phyloP scores from a whole-genome alignment of 1,140 invertebrate genomes.

The Apis dorsata region DNA sequence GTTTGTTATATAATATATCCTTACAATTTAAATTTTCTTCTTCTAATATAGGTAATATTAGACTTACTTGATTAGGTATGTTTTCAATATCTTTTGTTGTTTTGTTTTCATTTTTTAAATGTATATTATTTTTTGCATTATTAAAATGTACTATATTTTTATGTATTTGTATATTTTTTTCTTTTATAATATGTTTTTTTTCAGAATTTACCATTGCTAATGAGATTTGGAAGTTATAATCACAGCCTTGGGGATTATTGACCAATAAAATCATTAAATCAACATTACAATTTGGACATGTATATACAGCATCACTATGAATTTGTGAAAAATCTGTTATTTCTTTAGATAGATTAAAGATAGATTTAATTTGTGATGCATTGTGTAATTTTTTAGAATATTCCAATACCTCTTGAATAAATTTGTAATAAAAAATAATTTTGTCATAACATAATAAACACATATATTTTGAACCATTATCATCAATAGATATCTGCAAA shows the following conservation, averaged over 20 bases:
- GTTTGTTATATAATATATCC: not conserved
- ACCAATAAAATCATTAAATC: conserved; percentile 60
- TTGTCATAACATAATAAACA: conserved; percentile 55
- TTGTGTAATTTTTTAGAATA: conserved; percentile 32
- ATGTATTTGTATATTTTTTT: conserved; percentile 21
- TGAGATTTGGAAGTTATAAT: conserved; percentile 56
- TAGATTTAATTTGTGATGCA: conserved; percentile 5
- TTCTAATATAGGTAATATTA: not conserved
- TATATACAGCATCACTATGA: conserved; percentile 49
- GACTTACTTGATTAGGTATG: conserved; percentile 1
- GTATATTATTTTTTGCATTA: conserved; percentile 2
- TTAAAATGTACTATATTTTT: conserved; percentile 14
- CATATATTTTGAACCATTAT: conserved; percentile 53
- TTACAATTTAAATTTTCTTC: conserved; percentile 4
- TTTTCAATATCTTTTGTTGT: conserved; percentile 4
- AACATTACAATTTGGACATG: conserved; percentile 63
- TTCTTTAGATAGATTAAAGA: conserved; percentile 35
- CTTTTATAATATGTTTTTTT: conserved; percentile 16
- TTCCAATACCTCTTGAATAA: conserved; percentile 47
- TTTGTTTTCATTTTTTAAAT: conserved; percentile 3
- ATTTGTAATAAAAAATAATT: conserved; percentile 52
- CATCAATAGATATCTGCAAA: conserved; percentile 59
- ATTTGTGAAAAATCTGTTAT: conserved; percentile 34
- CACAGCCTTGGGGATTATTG: conserved; percentile 35
- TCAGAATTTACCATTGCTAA: conserved; percentile 43